Conservation (phyloP, 2,888 invertebrate species). For the Blera fallax region DNA sequence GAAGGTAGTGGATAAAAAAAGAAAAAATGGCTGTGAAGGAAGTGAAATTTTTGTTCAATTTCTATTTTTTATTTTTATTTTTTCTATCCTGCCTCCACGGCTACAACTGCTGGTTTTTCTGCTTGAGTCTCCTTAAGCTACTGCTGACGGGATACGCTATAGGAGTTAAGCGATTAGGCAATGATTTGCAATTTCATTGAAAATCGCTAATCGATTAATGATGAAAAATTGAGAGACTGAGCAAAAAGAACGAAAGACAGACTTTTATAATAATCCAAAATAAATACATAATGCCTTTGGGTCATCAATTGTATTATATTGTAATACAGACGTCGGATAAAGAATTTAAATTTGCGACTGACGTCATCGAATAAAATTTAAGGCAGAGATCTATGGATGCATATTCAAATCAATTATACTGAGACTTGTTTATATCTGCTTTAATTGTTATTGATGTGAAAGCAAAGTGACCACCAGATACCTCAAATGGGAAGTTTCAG, state of each 20-base stretch:
- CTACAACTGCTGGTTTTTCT: conserved; percentile 16
- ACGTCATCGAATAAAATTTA: background rate
- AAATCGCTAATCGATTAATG: conserved; percentile 73
- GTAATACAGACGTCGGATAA: background rate
- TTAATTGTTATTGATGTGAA: no score
- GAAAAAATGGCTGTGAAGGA: conserved; percentile 17
- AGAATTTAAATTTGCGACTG: conserved; percentile 5
- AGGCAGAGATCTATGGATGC: background rate
- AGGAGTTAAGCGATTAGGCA: conserved; percentile 69
- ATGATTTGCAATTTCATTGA: conserved; percentile 74
- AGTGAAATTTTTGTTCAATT: conserved; percentile 41
- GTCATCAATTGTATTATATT: background rate
- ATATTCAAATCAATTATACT: background rate
- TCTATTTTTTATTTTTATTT: background rate
- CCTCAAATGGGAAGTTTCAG: no score
- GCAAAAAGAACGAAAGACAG: background rate
- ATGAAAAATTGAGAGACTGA: conserved; percentile 49
- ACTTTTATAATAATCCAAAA: conserved; percentile 30
- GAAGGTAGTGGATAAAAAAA: conserved; percentile 11
- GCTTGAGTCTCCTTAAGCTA: conserved; percentile 23
- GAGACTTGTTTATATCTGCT: background rate
- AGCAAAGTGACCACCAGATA: no score
- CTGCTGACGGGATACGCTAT: conserved; percentile 23
- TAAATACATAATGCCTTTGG: conserved; percentile 29
- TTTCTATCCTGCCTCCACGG: background rate